phyloP scores from a whole-genome alignment of 2,797 vertebrate genomes.

The Ctenochaetus hawaiiensis region DNA sequence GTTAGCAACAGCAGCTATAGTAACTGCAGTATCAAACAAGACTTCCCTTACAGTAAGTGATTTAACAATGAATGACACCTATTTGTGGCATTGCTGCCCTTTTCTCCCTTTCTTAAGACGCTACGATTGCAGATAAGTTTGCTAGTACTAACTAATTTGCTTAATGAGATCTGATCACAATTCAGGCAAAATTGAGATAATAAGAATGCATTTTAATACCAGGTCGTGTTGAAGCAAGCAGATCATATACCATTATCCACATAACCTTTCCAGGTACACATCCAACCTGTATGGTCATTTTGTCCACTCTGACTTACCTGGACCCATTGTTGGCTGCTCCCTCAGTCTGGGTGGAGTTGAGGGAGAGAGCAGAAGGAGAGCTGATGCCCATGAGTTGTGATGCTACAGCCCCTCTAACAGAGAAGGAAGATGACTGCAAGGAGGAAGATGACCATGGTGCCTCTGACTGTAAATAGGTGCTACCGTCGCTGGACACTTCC shows the following conservation, averaged over 20 bases:
- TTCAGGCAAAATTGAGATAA: neutral
- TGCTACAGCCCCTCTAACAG: slow-evolving; percentile 8
- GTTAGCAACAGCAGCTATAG: no score
- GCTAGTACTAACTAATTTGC: no score
- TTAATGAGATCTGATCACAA: no score
- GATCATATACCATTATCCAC: neutral
- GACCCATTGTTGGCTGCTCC: slow-evolving; percentile 62
- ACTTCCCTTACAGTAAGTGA: no score
- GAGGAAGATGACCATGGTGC: slow-evolving; percentile 60
- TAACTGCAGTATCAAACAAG: no score
- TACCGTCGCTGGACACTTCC: slow-evolving; percentile 66
- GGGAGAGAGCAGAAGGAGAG: slow-evolving; percentile 58
- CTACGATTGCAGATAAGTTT: no score
- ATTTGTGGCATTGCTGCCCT: no score
- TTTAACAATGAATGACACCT: no score
- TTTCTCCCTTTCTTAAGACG: no score
- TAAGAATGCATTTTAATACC: neutral
- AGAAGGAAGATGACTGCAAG: slow-evolving; percentile 29
- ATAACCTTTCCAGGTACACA: neutral
- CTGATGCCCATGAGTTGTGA: slow-evolving; percentile 65
- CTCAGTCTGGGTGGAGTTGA: slow-evolving; percentile 78
- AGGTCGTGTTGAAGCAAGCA: neutral
- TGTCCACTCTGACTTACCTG: slow-evolving; percentile 62
- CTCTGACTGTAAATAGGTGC: slow-evolving; percentile 60
- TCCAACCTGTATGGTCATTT: no score